These are phyloP conservation scores for Cephus pygmeus DNA, from an alignment of 2,888 invertebrate genomes.

Conservation along the genomic window DNA sequence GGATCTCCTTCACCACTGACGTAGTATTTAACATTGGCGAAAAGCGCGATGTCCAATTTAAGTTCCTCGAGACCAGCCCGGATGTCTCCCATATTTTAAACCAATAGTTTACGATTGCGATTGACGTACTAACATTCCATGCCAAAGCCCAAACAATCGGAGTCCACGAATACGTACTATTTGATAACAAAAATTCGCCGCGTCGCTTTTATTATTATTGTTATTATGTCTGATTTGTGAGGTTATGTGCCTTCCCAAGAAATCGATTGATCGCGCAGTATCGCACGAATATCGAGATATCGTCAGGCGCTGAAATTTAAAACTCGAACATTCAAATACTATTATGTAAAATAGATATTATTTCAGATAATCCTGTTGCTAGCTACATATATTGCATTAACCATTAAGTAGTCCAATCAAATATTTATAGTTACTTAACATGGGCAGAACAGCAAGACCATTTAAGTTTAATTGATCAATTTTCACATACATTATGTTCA, in stretches of 20 bases:
- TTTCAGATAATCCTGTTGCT: background rate
- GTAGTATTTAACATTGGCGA: constrained; percentile 87
- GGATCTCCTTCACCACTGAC: constrained; percentile 76
- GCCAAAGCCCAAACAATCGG: background rate
- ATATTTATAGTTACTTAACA: background rate
- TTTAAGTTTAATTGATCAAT: background rate
- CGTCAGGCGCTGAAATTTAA: background rate
- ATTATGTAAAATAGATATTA: background rate
- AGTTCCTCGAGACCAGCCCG: constrained; percentile 65
- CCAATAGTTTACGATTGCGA: background rate
- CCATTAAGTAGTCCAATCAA: background rate
- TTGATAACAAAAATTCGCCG: constrained; percentile 48
- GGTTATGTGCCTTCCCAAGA: constrained; percentile 42
- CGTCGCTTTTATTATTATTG: constrained; percentile 59
- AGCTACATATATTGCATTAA: background rate
- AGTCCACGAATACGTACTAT: constrained; percentile 1
- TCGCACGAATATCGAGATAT: background rate
- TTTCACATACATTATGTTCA: background rate
- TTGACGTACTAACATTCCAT: background rate
- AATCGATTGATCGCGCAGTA: constrained; percentile 11
- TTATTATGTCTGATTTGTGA: constrained; percentile 27
- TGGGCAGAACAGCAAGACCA: background rate
- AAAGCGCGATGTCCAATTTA: constrained; percentile 72
- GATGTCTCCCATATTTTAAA: constrained; percentile 64
- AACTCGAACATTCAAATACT: background rate